Conservation (phyloP, 2,888 invertebrate genomes). For the Gymnosoma rotundatum region DNA sequence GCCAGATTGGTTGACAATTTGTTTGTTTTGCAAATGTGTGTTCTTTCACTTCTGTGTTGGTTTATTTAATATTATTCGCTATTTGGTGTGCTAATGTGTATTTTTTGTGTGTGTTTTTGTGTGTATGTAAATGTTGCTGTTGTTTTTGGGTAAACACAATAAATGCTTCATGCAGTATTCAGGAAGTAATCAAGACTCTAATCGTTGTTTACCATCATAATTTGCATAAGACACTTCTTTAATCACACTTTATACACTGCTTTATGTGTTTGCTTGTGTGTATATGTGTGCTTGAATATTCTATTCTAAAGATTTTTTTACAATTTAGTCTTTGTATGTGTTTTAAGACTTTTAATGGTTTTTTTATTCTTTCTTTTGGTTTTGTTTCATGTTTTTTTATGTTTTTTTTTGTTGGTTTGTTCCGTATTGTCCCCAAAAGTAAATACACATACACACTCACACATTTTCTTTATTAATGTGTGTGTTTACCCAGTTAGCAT, state of each 20-base stretch:
- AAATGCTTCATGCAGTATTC: slow-evolving; percentile 81
- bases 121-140: slow-evolving; percentile 23
- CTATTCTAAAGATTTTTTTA: slow-evolving; percentile 3
- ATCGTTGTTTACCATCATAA: slow-evolving; percentile 82
- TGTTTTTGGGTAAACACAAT: slow-evolving; percentile 76
- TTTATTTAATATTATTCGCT: slow-evolving; percentile 42
- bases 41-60: slow-evolving; percentile 34
- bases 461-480: background rate
- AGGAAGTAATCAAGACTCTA: slow-evolving; percentile 82
- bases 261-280: background rate
- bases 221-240: slow-evolving; percentile 75
- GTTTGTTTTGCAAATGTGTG: slow-evolving; percentile 37
- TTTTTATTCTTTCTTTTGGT: background rate
- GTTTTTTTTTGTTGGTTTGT: slow-evolving; percentile 43
- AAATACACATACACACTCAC: background rate
- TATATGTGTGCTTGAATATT: background rate
- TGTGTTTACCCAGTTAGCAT: too few species aligned
- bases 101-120: slow-evolving; percentile 5
- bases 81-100: slow-evolving; percentile 29
- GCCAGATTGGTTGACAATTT: slow-evolving; percentile 32
- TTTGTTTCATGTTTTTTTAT: background rate
- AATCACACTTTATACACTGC: slow-evolving; percentile 41
- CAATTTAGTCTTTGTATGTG: slow-evolving; percentile 18
- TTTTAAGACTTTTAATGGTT: slow-evolving; percentile 59
- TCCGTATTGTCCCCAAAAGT: slow-evolving; percentile 50